Base-by-base conservation (phyloP, 2,113 vertebrate species). In the Tinamus guttatus region DNA sequence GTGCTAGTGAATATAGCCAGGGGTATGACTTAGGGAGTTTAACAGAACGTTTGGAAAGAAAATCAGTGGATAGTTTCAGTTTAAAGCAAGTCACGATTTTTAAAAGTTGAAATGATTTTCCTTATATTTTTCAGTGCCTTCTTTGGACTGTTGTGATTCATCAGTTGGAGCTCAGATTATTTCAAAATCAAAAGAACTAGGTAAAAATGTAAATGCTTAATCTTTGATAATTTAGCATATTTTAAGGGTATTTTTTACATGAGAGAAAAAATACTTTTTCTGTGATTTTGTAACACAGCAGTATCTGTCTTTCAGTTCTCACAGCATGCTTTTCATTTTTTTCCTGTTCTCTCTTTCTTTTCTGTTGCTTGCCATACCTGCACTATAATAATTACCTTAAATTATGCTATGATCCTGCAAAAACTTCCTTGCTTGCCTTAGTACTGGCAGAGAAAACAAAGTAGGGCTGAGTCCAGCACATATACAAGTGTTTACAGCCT, bases 121-220 rank as follows among this genome's bases (percentile, higher is more conserved):
- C 94, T 96, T 94, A 89, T 96, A 81, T 95, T 90, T 98, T 98
- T 94, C 98, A 98, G 98, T 98, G 94, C 98, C 98, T 96, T 98
- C 98, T 96, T 97, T 98, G 97, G 99, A 99, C 80, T 97, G 98
- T 95, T 98, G 98, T 94, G 99, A 99, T 93, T 98, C 99, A 91
- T 98, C 98, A 82, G 92, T 99, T 87, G 98, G 98, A 97, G 98
- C 98, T 91, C 99, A 99, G 93, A 98, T 98, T 88, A 96, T 99
- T 96, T 97, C 98, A 95, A 99, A 99, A 98, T 98, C 98, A 81
- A 99, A 98, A 98, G 99, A 99, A 95, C 98, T 99, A 95, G 99
- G 99, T 99, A 98, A 98, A 97, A 80, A 86, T 65, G 40, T 63
- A 93, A 97, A 84, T 93, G 43, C 69, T 95, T 91, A 67, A 79